phyloP scores from a whole-genome alignment of 2,113 vertebrate genomes.

The Athene noctua region DNA sequence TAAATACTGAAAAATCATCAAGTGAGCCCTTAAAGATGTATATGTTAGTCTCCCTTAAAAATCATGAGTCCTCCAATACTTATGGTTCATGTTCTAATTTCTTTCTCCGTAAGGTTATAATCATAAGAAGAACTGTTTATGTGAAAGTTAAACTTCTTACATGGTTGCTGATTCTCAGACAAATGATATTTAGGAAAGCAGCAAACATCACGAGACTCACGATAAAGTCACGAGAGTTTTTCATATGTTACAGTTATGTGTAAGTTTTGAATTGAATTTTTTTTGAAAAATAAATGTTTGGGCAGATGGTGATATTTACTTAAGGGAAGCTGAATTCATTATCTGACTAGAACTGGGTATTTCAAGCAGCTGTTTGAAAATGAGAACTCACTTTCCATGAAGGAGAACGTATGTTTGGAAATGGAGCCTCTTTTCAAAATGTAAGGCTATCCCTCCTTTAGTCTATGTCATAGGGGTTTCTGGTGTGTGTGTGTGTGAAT shows the following conservation, averaged over 20 bases:
- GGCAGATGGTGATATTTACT: constrained; percentile 65
- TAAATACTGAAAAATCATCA: neutral
- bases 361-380: constrained; percentile 60
- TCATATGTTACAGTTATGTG: neutral
- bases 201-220: neutral
- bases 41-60: neutral
- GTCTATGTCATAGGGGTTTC: neutral
- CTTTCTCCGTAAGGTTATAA: neutral
- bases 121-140: neutral
- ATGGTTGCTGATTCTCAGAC: neutral
- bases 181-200: neutral
- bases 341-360: constrained; percentile 40
- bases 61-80: neutral
- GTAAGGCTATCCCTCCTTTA: neutral
- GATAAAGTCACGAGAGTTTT: neutral
- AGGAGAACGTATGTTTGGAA: constrained; percentile 39
- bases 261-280: constrained; percentile 20
- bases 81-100: neutral
- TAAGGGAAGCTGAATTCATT: constrained; percentile 52
- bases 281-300: constrained; percentile 34
- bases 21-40: neutral
- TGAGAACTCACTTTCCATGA: constrained; percentile 22
- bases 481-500: neutral
- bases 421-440: neutral
- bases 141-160: neutral